Conservation (phyloP, 1,140 invertebrate species). For the Xylocopa sonorina region DNA sequence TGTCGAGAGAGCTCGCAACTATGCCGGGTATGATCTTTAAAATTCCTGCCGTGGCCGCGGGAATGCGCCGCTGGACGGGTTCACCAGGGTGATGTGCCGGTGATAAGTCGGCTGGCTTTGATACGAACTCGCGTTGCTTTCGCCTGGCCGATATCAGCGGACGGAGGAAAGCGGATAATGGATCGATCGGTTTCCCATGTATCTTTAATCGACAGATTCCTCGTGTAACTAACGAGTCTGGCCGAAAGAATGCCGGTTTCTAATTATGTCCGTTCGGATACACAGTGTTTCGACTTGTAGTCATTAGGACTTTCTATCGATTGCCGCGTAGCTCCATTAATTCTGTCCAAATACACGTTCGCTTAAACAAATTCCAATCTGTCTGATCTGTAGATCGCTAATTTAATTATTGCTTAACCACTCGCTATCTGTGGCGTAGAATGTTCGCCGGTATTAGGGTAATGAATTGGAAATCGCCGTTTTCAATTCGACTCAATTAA, state of each 20-base stretch:
- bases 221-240: background rate
- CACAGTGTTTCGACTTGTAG: background rate
- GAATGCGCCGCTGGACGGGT: background rate
- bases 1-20: slow-evolving; percentile 6
- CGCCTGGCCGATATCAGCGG: background rate
- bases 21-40: slow-evolving; percentile 7
- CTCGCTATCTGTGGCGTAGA: too few species aligned
- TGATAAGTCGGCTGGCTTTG: slow-evolving; percentile 9
- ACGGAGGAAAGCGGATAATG: background rate
- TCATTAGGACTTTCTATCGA: background rate
- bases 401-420: too few species aligned
- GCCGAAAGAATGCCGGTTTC: background rate
- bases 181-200: background rate
- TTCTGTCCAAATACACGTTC: background rate
- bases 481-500: too few species aligned
- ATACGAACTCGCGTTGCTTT: background rate
- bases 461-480: too few species aligned
- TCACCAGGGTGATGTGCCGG: background rate
- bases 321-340: background rate
- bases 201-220: slow-evolving; percentile 4
- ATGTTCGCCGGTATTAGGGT: too few species aligned
- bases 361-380: background rate
- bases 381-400: background rate
- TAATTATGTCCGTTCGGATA: background rate
- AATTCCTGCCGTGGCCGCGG: background rate